A percentile compares a stretch with the other conserved stretches of the same genome.
These are phyloP conservation scores for Myotis pilosus DNA, from an alignment of 2,797 vertebrate species.

Conservation along the genomic window DNA sequence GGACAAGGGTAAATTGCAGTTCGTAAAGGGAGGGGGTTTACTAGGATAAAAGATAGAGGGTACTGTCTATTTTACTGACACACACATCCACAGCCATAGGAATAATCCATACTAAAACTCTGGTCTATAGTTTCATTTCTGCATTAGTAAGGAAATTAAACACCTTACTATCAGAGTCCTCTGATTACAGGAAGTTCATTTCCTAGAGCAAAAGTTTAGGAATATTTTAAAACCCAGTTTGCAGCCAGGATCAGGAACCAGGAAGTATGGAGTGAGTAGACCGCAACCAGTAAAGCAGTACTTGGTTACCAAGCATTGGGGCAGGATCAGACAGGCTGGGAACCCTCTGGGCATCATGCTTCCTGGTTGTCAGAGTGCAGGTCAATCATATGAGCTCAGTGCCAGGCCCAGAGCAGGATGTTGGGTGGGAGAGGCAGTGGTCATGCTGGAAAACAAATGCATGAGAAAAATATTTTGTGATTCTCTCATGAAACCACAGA, in stretches of 20 bases:
- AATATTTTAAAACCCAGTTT: slow-evolving; percentile 63
- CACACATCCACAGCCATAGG: neutral
- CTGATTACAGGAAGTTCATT: slow-evolving; percentile 48
- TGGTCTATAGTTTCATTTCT: slow-evolving; percentile 4
- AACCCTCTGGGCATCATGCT: slow-evolving; percentile 48
- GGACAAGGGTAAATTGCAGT: neutral
- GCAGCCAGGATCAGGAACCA: slow-evolving; percentile 70
- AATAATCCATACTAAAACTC: neutral
- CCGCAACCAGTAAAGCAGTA: slow-evolving; percentile 63
- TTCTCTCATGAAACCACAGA: neutral
- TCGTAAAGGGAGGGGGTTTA: neutral
- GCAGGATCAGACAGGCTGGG: slow-evolving; percentile 74
- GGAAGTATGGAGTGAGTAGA: slow-evolving; percentile 71
- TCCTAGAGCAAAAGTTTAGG: slow-evolving; percentile 60
- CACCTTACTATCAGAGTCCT: neutral
- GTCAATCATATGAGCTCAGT: neutral
- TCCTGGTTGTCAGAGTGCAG: slow-evolving; percentile 54
- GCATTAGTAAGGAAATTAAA: slow-evolving; percentile 43
- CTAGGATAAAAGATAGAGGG: neutral
- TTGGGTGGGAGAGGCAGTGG: neutral
- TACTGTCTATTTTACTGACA: neutral
- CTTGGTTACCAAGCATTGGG: slow-evolving; percentile 57
- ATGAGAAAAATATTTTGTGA: neutral
- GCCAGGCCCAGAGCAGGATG: neutral
- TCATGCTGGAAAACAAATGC: neutral